Conservation (phyloP, 2,888 invertebrate genomes). For the Allolobophora icterica region DNA sequence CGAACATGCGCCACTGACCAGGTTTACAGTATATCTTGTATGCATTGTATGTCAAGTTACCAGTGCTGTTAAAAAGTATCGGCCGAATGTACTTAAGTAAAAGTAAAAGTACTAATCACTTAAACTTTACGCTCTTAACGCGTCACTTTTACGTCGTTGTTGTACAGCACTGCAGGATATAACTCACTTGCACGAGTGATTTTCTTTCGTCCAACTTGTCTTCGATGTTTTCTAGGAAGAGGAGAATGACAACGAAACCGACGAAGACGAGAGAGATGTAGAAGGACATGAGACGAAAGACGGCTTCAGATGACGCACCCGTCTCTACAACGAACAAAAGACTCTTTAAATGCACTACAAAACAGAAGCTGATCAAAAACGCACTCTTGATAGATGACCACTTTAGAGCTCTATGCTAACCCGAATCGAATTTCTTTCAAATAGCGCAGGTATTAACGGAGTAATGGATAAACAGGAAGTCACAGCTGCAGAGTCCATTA, state of each 20-base stretch:
- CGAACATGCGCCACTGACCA: too few relatives aligned
- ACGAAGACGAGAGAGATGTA: slow-evolving; percentile 59
- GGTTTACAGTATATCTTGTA: too few relatives aligned
- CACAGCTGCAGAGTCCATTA: neutral
- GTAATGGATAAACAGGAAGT: neutral
- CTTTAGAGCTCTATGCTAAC: neutral
- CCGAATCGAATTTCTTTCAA: neutral
- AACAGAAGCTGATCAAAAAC: neutral
- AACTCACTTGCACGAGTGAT: neutral
- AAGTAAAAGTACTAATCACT: too few relatives aligned
- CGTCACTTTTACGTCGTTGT: too few relatives aligned
- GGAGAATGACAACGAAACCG: slow-evolving; percentile 59
- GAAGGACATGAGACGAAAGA: slow-evolving; percentile 58
- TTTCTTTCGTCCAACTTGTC: slow-evolving; percentile 56
- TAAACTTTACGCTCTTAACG: too few relatives aligned
- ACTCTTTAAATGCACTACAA: slow-evolving; percentile 20
- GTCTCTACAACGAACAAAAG: neutral
- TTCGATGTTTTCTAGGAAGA: slow-evolving; percentile 61
- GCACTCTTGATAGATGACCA: neutral
- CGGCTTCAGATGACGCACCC: neutral
- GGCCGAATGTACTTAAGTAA: too few relatives aligned
- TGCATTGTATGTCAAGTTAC: too few relatives aligned
- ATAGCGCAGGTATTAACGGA: neutral
- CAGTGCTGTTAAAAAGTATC: too few relatives aligned
- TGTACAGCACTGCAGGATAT: too few relatives aligned